Evolutionary conservation across 2,797 vertebrate genomes (phyloP), one percentile per base, ranked within the genome.

Genomic region (Sphenodon punctatus): DNA sequence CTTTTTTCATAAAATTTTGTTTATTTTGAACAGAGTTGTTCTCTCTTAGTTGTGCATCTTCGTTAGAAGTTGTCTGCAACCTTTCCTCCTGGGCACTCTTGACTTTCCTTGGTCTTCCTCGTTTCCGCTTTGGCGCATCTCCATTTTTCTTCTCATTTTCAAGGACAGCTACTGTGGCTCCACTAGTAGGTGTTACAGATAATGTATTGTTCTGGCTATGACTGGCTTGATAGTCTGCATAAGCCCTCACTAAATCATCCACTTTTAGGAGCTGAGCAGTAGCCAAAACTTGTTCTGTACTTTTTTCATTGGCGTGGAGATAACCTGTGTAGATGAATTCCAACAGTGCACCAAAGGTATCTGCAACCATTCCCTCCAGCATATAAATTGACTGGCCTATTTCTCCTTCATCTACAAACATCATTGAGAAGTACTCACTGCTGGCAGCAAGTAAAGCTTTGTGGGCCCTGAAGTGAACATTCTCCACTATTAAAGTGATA

Each of bases 261-360:
- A 99, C 96, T 91, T 97, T 96, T 76, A 99, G 92, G 17, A 97
- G 95, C 22, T 95, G 96, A 12, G 98, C 98, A 3, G 97, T 95
- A 39, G 96, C 96, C 90, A 99, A 92, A 10, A 99, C 97, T 84
- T 97, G 97, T 78, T 97, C 96, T 0, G 93, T 88, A 65, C 63
- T 93, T 78, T 95, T 96, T 88, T 97, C 95, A 79, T 94, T 97
- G 75, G 98, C 95, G 1, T 91, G 96, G 73, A 99, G 96, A 75
- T 87, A 96, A 20, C 97, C 97, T 0, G 97, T 98, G 94, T 99
- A 99, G 89, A 99, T 98, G 88, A 99, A 99, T 67, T 99, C 97
- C 30, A 99, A 94, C 72, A 98, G 95, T 0, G 96, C 90, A 5
- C 94, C 94, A 73, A 99, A 98, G 25, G 93, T 96, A 65, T 97